A percentile compares a stretch with the other conserved stretches of the same genome.
Evolutionary conservation across 2,797 vertebrate genomes (phyloP).

Genomic region (Arctocebus calabarensis): DNA sequence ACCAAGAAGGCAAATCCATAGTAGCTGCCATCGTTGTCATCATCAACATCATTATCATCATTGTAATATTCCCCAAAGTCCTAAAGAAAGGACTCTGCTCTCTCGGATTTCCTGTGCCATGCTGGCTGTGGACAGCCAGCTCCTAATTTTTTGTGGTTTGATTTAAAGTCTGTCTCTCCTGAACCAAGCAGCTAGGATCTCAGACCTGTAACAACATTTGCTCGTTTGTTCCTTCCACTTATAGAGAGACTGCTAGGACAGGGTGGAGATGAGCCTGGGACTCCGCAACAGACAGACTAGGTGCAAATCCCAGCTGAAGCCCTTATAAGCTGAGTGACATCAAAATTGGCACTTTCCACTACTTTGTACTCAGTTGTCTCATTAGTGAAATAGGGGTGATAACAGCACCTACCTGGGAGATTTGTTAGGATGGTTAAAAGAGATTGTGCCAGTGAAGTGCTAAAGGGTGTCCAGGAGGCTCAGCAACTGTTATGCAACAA

Average conservation of each 20-base stretch:
- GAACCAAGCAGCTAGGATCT: background rate
- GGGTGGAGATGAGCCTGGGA: background rate
- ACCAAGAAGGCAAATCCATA: background rate
- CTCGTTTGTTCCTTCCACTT: background rate
- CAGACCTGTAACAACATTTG: fast-evolving
- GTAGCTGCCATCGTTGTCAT: background rate
- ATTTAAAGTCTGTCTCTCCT: background rate
- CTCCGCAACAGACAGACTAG: background rate
- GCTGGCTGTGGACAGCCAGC: background rate
- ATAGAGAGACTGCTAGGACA: background rate
- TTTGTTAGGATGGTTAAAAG: background rate
- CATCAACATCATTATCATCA: fast-evolving
- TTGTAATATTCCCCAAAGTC: background rate
- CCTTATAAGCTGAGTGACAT: background rate
- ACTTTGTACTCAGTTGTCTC: background rate
- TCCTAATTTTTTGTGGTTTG: background rate
- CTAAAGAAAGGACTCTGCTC: background rate
- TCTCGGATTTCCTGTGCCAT: background rate
- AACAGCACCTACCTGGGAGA: background rate
- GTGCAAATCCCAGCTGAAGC: background rate
- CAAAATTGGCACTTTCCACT: background rate
- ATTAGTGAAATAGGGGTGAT: background rate
- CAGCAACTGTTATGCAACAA: background rate
- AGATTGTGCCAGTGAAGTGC: background rate
- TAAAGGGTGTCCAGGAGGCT: background rate